Evolutionary conservation across 2,797 vertebrate species (phyloP).

Genomic region (Pagetopsis macropterus): DNA sequence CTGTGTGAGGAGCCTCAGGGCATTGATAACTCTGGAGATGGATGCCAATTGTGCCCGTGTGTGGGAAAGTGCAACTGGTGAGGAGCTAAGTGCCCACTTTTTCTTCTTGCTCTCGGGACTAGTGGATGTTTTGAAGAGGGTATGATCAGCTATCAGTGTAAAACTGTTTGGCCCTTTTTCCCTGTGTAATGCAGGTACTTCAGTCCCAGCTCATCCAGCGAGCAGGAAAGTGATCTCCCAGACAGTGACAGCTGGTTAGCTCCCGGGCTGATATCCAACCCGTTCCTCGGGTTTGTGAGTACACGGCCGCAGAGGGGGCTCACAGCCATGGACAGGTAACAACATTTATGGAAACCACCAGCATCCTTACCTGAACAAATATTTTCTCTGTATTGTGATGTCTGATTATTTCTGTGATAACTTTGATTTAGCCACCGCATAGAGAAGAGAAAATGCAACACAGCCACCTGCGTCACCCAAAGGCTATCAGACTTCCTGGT

Average conservation of each 20-base stretch:
- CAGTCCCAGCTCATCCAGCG: conserved; percentile 69
- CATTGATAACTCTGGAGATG: conserved; percentile 34
- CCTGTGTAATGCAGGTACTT: conserved; percentile 80
- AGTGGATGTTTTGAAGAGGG: conserved; percentile 53
- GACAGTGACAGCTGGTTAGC: conserved; percentile 78
- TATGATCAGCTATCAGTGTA: conserved; percentile 54
- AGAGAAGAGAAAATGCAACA: conserved; percentile 91
- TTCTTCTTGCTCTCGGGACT: conserved; percentile 31
- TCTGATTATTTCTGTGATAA: neutral
- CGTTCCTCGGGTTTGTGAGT: conserved; percentile 71
- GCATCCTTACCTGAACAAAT: neutral
- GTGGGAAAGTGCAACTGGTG: conserved; percentile 30
- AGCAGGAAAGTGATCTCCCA: conserved; percentile 71
- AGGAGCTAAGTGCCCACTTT: conserved; percentile 65
- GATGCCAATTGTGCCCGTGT: conserved; percentile 28
- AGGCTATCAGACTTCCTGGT: conserved; percentile 91
- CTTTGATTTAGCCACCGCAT: conserved; percentile 74
- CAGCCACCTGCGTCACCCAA: conserved; percentile 91
- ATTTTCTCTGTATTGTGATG: neutral
- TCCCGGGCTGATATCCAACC: conserved; percentile 75
- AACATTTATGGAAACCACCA: neutral
- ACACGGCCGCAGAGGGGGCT: conserved; percentile 71
- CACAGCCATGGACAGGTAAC: conserved; percentile 80
- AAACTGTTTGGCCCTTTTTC: conserved; percentile 45
- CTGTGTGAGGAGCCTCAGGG: conserved; percentile 25